Percentiles rank a stretch among this genome's conserved stretches.
phyloP scores from a whole-genome alignment of 2,797 vertebrate species.

The Clarias pachynema region DNA sequence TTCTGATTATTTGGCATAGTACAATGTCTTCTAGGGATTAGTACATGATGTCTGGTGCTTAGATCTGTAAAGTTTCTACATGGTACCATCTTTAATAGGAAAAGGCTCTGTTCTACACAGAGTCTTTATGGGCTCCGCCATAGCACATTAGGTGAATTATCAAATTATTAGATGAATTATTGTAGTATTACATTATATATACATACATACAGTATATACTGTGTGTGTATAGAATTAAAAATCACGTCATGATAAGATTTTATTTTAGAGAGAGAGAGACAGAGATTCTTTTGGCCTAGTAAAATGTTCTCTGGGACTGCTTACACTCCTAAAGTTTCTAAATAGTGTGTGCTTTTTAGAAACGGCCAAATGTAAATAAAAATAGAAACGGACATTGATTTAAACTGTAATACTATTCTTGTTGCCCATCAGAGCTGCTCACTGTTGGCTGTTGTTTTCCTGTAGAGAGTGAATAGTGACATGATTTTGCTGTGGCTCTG shows the following conservation, averaged over 20 bases:
- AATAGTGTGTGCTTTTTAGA: neutral
- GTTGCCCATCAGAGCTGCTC: constrained; percentile 4
- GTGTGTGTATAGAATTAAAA: no score
- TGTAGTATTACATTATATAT: neutral
- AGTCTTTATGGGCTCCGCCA: neutral
- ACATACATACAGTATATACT: no score
- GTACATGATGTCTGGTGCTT: neutral
- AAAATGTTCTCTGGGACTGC: no score
- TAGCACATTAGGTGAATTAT: neutral
- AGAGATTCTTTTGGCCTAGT: no score
- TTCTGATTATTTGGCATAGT: neutral
- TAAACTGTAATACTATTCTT: neutral
- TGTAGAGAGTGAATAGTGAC: constrained; percentile 4
- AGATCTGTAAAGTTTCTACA: neutral
- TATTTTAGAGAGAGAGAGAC: no score
- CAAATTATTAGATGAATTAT: neutral
- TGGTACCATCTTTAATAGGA: neutral
- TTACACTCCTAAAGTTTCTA: no score
- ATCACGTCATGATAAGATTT: no score
- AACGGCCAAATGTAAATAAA: neutral
- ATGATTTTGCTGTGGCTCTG: constrained; percentile 14
- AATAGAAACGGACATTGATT: neutral
- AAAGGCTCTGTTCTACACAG: neutral
- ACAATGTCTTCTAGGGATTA: neutral
- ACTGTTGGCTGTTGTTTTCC: constrained; percentile 10